Base-by-base conservation (phyloP, 2,797 vertebrate species). In the Ciconia nigra region DNA sequence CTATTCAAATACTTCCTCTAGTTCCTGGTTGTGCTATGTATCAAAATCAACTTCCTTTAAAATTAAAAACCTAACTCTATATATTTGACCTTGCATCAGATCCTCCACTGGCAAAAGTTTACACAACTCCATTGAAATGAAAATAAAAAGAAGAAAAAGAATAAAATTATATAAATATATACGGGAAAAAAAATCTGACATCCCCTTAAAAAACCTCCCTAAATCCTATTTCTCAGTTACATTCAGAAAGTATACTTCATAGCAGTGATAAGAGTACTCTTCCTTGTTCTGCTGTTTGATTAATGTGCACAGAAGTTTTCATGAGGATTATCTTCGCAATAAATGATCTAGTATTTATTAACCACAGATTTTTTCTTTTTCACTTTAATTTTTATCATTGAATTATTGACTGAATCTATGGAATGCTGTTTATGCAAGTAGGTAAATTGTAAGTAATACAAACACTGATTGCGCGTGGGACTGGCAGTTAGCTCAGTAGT, bases 391-490 rank as follows among this genome's bases (percentile, higher is more conserved):
- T 89, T 49, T 47, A 39, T 25, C 41, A 28, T 20, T 15, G 67
- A 62, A 11, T 46, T 89, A 24, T 54, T 71, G 62, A 42, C 26
- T 67, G 74, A 37, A 13, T 65, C 15, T 67, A 2, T 78, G 52
- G 42, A 46, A 33, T 14, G 3, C 12, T 52, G 31, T 55, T 79
- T 42, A 25, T 77, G 51, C 11, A 66, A 65, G 39, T 28, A 51
- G 5, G 52, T 5, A 35, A 46, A 9, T 1, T 76, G 17, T 24
- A 47, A 72, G 11, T 31, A 54, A 41, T 31, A 28, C 1, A n/a
- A 54, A 19, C 21, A 7, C 8, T 26, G 39, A 4, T 19, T 35
- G 65, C 8, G 25, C 1, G 2, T 0, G 0, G 57, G 33, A 15
- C 25, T 67, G 69, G 39, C 37, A 42, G 14, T 28, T 52, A 66